Percentiles rank a stretch among this genome's conserved stretches.
Conservation (phyloP, 2,888 invertebrate genomes). For the Coleophora deauratella region DNA sequence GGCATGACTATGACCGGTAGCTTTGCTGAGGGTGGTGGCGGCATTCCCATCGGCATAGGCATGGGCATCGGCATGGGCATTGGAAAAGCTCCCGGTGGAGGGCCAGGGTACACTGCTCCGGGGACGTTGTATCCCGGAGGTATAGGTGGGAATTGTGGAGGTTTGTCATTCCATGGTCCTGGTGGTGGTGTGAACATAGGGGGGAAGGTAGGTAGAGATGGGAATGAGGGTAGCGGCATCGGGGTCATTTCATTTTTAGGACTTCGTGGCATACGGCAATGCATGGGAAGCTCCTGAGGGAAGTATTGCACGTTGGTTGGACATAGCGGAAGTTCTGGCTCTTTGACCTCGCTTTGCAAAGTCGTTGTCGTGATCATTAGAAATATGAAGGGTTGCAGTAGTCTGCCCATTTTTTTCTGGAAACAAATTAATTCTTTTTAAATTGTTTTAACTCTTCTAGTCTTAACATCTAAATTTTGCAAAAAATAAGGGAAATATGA, state of each 20-base stretch:
- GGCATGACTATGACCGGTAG: slow-evolving; percentile 65
- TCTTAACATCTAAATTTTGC: no score
- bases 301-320: slow-evolving; percentile 48
- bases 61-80: slow-evolving; percentile 18
- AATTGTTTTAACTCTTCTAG: no score
- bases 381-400: slow-evolving; percentile 4
- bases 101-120: slow-evolving; percentile 1
- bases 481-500: no score
- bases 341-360: slow-evolving; percentile 21
- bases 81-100: slow-evolving; percentile 14
- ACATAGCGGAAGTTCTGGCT: slow-evolving; percentile 45
- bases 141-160: neutral
- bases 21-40: slow-evolving; percentile 31
- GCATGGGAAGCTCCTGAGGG: slow-evolving; percentile 59
- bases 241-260: slow-evolving; percentile 19
- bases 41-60: slow-evolving; percentile 19
- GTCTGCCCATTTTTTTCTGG: no score
- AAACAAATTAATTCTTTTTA: no score
- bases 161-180: no score
- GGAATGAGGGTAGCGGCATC: slow-evolving; percentile 23
- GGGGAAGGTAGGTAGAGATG: slow-evolving; percentile 17
- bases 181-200: neutral
- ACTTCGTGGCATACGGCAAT: slow-evolving; percentile 50
- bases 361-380: slow-evolving; percentile 18
- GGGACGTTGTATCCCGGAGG: neutral